Percentiles rank a stretch among this genome's conserved stretches.
These are phyloP conservation scores for Cyphomyrus plagiostoma DNA, from an alignment of 2,113 vertebrate species.

Conservation along the genomic window DNA sequence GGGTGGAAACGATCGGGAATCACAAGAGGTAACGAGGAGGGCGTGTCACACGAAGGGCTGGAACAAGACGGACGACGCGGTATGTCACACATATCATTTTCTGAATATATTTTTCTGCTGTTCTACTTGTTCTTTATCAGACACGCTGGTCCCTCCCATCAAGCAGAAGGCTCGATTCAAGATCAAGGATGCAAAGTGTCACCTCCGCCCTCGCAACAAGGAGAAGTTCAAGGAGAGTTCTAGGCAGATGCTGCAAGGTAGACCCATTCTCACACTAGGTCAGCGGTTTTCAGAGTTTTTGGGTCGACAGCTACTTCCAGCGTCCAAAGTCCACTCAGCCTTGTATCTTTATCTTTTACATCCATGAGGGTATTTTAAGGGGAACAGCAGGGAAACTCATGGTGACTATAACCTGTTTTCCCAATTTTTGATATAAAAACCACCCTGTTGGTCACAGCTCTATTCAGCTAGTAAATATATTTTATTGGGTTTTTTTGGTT, in stretches of 20 bases:
- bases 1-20: too few relatives aligned
- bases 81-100: background rate
- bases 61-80: too few relatives aligned
- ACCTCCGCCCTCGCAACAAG: conserved; percentile 76
- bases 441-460: background rate
- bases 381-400: background rate
- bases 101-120: background rate
- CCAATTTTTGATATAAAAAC: background rate
- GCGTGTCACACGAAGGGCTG: too few relatives aligned
- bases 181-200: conserved; percentile 92
- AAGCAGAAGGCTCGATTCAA: conserved; percentile 91
- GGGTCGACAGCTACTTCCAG: background rate
- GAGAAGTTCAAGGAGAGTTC: conserved; percentile 69
- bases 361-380: background rate
- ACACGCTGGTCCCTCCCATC: conserved; percentile 65
- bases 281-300: background rate
- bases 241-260: conserved; percentile 71
- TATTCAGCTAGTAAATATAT: background rate
- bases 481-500: background rate
- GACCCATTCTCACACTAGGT: background rate
- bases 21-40: too few relatives aligned
- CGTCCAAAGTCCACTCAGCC: background rate
- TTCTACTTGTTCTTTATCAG: conserved; percentile 50
- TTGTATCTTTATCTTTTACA: background rate
- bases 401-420: background rate